A percentile compares a stretch with the other conserved stretches of the same genome.
These are phyloP conservation scores for Garrulus glandarius DNA, from an alignment of 2,797 vertebrate genomes.

Conservation along the genomic window DNA sequence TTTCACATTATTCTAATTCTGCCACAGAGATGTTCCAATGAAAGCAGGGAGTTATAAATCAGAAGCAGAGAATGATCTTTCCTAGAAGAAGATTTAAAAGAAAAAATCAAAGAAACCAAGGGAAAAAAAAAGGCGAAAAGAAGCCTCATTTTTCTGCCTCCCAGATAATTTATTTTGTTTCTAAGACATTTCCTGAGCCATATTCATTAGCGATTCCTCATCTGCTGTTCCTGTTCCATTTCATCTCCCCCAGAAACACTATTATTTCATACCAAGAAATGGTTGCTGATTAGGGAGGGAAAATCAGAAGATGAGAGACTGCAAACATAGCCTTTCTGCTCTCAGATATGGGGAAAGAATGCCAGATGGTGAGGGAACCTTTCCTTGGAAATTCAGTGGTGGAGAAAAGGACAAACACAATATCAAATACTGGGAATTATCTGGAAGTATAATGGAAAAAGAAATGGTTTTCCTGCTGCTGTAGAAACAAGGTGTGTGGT, in stretches of 20 bases:
- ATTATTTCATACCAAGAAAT: not conserved
- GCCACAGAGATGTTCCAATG: not conserved
- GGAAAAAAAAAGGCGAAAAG: not conserved
- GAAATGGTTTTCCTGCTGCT: not conserved
- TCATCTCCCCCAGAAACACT: not conserved
- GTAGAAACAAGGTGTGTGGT: not conserved
- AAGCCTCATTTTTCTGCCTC: not conserved
- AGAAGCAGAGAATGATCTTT: not conserved
- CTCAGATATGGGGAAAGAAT: not conserved
- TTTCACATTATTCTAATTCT: conserved; percentile 9
- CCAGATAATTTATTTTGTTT: not conserved
- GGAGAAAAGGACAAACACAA: not conserved
- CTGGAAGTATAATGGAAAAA: not conserved
- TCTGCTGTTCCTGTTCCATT: not conserved
- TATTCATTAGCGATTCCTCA: not conserved
- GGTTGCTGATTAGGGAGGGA: not conserved
- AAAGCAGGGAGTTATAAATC: not conserved
- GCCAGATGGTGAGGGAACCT: not conserved
- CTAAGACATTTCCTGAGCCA: not conserved
- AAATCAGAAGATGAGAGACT: not conserved
- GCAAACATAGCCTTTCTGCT: not conserved
- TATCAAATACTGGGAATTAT: not conserved
- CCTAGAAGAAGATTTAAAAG: not conserved
- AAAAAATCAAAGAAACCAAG: not conserved
- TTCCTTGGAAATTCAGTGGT: not conserved